Evolutionary conservation across 30 jellyfish, hydroid and myxozoan species (phyloP).

Genomic region (Phacellophora camtschatica): DNA sequence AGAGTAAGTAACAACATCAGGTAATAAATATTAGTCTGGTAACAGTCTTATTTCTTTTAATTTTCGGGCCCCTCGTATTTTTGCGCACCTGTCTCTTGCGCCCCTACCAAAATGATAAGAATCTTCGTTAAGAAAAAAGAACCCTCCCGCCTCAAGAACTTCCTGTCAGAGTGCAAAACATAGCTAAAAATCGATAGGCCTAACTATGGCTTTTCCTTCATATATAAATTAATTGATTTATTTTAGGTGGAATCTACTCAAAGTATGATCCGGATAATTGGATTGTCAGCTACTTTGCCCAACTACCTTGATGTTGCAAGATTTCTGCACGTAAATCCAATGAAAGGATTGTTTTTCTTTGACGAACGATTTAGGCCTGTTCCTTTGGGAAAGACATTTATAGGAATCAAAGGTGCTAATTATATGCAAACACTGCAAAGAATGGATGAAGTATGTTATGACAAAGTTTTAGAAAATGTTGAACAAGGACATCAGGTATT

Average conservation of each 20-base stretch:
- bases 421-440: constrained; percentile 71
- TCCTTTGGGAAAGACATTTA: constrained; percentile 93
- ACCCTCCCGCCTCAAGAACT: too few species aligned
- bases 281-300: constrained; percentile 98
- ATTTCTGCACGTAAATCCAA: constrained; percentile 94
- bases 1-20: too few species aligned
- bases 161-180: too few species aligned
- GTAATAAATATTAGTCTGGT: too few species aligned
- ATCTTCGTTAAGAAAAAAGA: too few species aligned
- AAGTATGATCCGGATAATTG: constrained; percentile 93
- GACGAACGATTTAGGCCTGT: constrained; percentile 99
- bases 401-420: constrained; percentile 92
- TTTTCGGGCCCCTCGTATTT: too few species aligned
- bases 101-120: too few species aligned
- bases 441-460: constrained; percentile 96
- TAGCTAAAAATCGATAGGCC: too few species aligned
- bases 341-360: constrained; percentile 94
- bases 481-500: constrained; percentile 95
- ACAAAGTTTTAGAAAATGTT: constrained; percentile 87
- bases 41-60: too few species aligned
- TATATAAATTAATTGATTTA: too few species aligned
- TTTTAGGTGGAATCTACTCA: constrained; percentile 92
- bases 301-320: constrained; percentile 96
- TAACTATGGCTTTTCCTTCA: too few species aligned
- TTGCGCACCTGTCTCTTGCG: too few species aligned